Evolutionary conservation across 2,113 vertebrate genomes (phyloP).

Genomic region (Elanus axillaris): DNA sequence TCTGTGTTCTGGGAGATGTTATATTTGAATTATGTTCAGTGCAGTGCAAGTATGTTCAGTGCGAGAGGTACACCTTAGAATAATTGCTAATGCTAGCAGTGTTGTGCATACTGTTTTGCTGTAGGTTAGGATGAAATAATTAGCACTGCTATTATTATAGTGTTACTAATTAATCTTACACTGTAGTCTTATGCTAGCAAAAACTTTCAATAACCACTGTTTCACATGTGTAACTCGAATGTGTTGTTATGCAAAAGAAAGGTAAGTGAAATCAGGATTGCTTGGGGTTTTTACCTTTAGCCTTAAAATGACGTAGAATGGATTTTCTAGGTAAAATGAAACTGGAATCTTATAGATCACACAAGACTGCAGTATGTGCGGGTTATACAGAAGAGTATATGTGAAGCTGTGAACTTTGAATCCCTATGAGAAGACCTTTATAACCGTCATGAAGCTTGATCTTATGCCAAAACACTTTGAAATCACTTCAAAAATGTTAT

Average conservation of each 20-base stretch:
- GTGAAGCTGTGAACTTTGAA: background rate
- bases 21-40: background rate
- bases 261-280: background rate
- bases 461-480: background rate
- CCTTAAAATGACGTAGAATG: background rate
- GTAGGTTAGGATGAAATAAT: slow-evolving; percentile 35
- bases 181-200: background rate
- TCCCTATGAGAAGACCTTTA: background rate
- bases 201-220: background rate
- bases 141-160: background rate
- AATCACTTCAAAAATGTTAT: background rate
- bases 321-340: background rate
- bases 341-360: background rate
- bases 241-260: background rate
- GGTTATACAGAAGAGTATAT: background rate
- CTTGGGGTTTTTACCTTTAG: background rate
- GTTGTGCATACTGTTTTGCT: background rate
- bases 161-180: slow-evolving; percentile 28
- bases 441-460: background rate
- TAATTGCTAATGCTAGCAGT: background rate
- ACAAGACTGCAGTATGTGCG: accelerated
- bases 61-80: background rate
- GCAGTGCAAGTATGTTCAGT: background rate
- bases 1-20: background rate
- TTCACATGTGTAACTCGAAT: background rate